These are phyloP conservation scores for Tetanocera ferruginea DNA, from an alignment of 2,888 invertebrate genomes.

Conservation along the genomic window DNA sequence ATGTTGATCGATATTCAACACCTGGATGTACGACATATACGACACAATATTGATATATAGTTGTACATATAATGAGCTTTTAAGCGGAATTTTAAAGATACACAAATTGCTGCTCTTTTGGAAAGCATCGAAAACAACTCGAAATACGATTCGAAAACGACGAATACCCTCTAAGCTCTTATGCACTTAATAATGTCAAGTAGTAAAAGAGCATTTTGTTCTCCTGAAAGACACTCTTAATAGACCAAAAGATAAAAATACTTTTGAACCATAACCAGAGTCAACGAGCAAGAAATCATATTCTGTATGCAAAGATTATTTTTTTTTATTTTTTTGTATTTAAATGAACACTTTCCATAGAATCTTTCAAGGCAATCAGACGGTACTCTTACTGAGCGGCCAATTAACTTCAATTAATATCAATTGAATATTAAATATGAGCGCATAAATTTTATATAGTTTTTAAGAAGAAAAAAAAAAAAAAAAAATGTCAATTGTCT, in stretches of 20 bases:
- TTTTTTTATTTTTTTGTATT: neutral
- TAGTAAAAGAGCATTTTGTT: too few relatives aligned
- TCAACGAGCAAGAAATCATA: neutral
- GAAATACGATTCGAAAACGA: too few relatives aligned
- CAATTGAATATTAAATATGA: neutral
- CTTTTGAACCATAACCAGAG: neutral
- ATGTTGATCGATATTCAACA: too few relatives aligned
- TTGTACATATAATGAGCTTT: too few relatives aligned
- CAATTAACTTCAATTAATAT: conserved; percentile 30
- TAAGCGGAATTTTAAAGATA: too few relatives aligned
- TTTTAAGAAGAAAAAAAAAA: neutral
- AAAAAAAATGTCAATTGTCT: neutral
- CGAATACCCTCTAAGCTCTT: too few relatives aligned
- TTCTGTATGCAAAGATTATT: neutral
- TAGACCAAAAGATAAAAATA: neutral
- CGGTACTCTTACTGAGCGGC: neutral
- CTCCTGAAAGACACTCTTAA: too few relatives aligned
- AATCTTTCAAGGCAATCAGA: neutral
- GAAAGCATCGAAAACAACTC: too few relatives aligned
- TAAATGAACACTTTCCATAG: neutral
- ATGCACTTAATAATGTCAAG: too few relatives aligned
- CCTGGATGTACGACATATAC: too few relatives aligned
- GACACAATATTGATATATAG: too few relatives aligned
- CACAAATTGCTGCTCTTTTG: too few relatives aligned
- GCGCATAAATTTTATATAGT: neutral